Evolutionary conservation across 1,140 invertebrate genomes (phyloP), one percentile per base, ranked within the genome.

Genomic region (Cydia splendana): DNA sequence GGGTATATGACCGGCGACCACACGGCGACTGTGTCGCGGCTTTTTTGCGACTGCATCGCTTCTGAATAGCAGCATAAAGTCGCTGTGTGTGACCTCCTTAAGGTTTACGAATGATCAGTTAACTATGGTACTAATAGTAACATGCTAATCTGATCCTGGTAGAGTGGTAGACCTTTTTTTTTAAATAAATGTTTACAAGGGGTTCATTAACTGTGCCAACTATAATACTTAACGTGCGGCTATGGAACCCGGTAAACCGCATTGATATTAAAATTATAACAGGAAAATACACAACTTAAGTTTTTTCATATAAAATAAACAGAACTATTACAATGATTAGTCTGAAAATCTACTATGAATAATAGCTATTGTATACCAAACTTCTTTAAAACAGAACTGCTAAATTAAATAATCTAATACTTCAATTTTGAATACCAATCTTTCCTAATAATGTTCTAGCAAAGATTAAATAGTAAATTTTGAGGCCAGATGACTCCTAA

Each of bases 331-430:
- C 34, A 38, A 42, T 42, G 38, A 42, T 42, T 42, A 42, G 38
- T 18, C n/a, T 18, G 53, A 57, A 69, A 69, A 30, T 69, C 34
- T 71, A 71, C 67, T 42, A 18, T 18, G 34, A 71, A 71, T n/a
- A 69, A 69, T 71, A n/a, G 30, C 6, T 18, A 71, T 71, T 71
- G 67, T 71, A 18, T 71, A 71, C 45, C 67, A 71, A 71, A 71
- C 67, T 71, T 71, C 67, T 42, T 71, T 42, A 45, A 2, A 38
- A 62, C 45, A 13, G 12, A 24, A 62, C 20, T 20, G 57, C 20
- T 24, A 3, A 24, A 24, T 12, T 24, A 24, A 57, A n/a, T 18
- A 57, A 57, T 51, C n/a, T 57, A 62, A 12, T 10, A 24, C 24
- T 24, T 24, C 12, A 62, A 62, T 62, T 62, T 62, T 24, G 57